Evolutionary conservation across 2,797 vertebrate genomes (phyloP).

Genomic region (Remorina albescens): DNA sequence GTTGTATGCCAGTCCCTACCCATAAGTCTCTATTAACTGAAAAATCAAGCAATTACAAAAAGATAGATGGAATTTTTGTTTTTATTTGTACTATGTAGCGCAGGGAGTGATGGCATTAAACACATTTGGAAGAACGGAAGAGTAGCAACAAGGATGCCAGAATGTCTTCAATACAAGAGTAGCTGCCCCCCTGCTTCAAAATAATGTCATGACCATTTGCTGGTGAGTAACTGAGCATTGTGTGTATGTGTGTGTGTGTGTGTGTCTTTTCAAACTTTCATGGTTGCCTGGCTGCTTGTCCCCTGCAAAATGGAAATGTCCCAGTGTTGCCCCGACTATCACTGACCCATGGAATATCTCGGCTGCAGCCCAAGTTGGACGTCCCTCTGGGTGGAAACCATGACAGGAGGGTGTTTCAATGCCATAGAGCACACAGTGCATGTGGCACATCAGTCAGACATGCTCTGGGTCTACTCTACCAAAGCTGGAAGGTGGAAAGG

Average conservation of each 20-base stretch:
- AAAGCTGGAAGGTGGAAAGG: no score
- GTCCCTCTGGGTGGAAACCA: constrained; percentile 21
- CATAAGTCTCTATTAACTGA: no score
- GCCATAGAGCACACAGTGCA: constrained; percentile 41
- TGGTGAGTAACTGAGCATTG: neutral
- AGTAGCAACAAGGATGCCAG: neutral
- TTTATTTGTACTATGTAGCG: no score
- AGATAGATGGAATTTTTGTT: no score
- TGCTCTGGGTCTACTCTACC: neutral
- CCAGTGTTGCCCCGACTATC: constrained; percentile 28
- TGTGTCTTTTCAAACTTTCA: constrained; percentile 8
- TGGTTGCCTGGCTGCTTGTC: constrained; percentile 12
- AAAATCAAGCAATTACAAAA: no score
- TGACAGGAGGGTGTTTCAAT: constrained; percentile 35
- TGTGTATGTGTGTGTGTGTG: constrained; percentile 5
- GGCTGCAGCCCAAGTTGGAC: constrained; percentile 34
- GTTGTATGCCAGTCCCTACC: no score
- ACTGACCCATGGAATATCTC: constrained; percentile 53
- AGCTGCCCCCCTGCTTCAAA: neutral
- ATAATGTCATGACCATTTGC: constrained; percentile 39
- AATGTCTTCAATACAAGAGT: neutral
- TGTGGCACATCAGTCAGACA: constrained; percentile 51
- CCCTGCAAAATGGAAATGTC: neutral
- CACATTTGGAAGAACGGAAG: no score
- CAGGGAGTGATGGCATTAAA: no score